Conservation (phyloP, 2,797 vertebrate genomes). For the Paramormyrops hopkinsi region DNA sequence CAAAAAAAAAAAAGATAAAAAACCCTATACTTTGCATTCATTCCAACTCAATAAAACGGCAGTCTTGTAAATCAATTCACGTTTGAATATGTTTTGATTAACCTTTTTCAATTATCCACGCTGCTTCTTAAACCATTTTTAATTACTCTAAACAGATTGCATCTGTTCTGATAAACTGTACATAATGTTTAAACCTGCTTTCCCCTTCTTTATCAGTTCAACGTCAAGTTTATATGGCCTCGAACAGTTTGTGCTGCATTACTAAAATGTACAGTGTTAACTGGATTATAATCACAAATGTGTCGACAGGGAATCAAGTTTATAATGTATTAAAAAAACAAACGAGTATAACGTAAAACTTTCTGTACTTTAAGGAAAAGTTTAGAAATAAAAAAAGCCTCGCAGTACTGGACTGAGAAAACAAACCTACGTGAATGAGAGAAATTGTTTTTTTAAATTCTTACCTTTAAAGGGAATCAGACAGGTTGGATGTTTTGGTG, state of each 20-base stretch:
- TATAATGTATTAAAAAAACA: neutral
- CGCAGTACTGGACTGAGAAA: slow-evolving; percentile 13
- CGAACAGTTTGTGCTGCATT: slow-evolving; percentile 20
- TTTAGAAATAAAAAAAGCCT: neutral
- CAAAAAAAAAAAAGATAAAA: neutral
- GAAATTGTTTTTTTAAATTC: slow-evolving; percentile 18
- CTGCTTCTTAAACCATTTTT: slow-evolving; percentile 39
- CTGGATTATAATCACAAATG: neutral
- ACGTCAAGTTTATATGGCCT: slow-evolving; percentile 7
- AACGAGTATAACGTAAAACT: slow-evolving; percentile 34
- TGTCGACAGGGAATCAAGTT: neutral
- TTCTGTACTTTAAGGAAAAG: slow-evolving; percentile 24
- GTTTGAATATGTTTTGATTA: slow-evolving; percentile 69
- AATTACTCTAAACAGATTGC: slow-evolving; percentile 36
- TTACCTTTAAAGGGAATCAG: slow-evolving; percentile 55
- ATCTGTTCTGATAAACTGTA: slow-evolving; percentile 27
- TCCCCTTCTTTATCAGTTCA: neutral
- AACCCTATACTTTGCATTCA: slow-evolving; percentile 60
- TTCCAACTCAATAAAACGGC: slow-evolving; percentile 29
- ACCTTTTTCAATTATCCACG: slow-evolving; percentile 55
- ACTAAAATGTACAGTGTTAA: slow-evolving; percentile 25
- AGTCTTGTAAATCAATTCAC: slow-evolving; percentile 60
- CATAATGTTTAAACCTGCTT: slow-evolving; percentile 11
- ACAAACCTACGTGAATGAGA: neutral
- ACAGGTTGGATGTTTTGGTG: slow-evolving; percentile 32